phyloP scores from a whole-genome alignment of 1,140 invertebrate genomes.

The Habropoda laboriosa region DNA sequence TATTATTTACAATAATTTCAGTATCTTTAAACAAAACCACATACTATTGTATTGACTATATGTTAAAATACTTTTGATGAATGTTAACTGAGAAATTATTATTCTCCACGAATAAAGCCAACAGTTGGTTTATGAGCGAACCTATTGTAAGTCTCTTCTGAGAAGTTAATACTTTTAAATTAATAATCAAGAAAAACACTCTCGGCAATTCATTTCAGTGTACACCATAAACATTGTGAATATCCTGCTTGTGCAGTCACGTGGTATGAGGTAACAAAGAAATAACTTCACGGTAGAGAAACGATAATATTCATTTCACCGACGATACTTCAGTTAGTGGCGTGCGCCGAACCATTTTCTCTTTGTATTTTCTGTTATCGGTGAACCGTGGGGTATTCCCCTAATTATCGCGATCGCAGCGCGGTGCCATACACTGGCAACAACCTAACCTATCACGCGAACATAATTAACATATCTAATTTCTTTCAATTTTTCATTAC shows the following conservation, averaged over 20 bases:
- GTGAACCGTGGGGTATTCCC: background rate
- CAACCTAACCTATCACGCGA: conserved; percentile 32
- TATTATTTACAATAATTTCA: too few species aligned
- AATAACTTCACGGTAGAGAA: conserved; percentile 23
- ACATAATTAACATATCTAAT: conserved; percentile 13
- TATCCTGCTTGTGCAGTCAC: background rate
- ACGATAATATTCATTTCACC: conserved; percentile 29
- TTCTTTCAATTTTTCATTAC: background rate
- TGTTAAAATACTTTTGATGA: too few species aligned
- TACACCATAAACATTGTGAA: background rate
- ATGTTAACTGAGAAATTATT: too few species aligned
- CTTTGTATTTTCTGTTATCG: conserved; percentile 37
- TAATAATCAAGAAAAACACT: background rate
- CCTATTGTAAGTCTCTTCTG: too few species aligned
- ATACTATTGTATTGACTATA: too few species aligned
- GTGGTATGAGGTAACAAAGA: background rate
- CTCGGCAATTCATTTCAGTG: background rate
- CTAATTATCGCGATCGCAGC: conserved; percentile 39
- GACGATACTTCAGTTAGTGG: conserved; percentile 17
- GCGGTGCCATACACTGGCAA: conserved; percentile 1
- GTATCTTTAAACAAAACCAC: too few species aligned
- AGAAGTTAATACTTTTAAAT: too few species aligned
- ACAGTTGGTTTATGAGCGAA: too few species aligned
- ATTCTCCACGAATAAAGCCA: too few species aligned
- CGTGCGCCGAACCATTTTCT: conserved; percentile 38